A percentile compares a stretch with the other conserved stretches of the same genome.
Conservation (phyloP, 2,797 vertebrate species). For the Erethizon dorsatum region DNA sequence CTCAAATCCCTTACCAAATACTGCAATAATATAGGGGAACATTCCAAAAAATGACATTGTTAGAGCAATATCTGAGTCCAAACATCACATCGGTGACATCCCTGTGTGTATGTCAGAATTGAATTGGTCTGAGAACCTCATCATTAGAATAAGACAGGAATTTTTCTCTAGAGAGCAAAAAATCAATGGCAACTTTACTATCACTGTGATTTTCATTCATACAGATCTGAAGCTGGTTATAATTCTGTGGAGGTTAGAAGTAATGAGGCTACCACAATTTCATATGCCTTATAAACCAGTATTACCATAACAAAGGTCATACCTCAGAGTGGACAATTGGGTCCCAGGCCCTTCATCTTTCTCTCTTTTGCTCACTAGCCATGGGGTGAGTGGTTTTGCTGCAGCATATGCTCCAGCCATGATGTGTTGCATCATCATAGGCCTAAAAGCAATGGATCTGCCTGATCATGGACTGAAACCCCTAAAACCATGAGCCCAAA, state of each 20-base stretch:
- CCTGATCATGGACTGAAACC: not conserved
- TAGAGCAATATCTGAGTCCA: not conserved
- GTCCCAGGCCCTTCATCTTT: not conserved
- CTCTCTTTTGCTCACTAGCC: not conserved
- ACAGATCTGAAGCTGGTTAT: not conserved
- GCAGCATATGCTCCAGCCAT: too few species aligned
- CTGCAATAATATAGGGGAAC: not conserved
- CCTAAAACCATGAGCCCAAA: not conserved
- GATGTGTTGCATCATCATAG: too few species aligned
- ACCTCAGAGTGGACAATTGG: too few species aligned
- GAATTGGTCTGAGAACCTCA: constrained; percentile 6
- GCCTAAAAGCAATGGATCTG: not conserved
- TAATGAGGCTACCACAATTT: not conserved
- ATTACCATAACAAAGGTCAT: not conserved
- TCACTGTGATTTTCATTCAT: not conserved
- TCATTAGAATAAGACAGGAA: not conserved
- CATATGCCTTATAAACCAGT: not conserved
- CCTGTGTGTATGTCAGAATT: not conserved
- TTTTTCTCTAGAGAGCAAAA: not conserved
- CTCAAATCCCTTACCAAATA: constrained; percentile 33
- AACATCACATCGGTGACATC: not conserved
- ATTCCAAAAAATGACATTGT: not conserved
- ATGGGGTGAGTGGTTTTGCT: not conserved
- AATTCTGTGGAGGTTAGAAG: not conserved
- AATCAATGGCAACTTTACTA: not conserved